Evolutionary conservation across 2,797 vertebrate genomes (phyloP).

Genomic region (Ctenopoma multispine): DNA sequence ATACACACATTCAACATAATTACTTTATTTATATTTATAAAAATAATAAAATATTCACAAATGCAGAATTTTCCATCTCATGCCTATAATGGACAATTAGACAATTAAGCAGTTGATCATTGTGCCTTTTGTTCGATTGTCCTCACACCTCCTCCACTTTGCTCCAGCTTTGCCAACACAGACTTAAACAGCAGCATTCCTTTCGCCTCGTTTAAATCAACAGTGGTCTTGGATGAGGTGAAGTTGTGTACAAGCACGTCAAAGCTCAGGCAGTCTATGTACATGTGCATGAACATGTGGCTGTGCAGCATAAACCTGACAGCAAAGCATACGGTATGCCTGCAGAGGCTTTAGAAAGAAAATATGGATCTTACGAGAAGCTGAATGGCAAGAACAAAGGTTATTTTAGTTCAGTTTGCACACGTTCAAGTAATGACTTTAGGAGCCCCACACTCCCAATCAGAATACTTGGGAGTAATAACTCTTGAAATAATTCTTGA

Average conservation of each 20-base stretch:
- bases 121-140: neutral
- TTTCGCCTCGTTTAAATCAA: constrained; percentile 63
- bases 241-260: constrained; percentile 64
- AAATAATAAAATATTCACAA: constrained; percentile 36
- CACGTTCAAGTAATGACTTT: constrained; percentile 38
- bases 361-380: neutral
- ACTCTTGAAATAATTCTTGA: neutral
- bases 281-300: constrained; percentile 34
- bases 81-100: constrained; percentile 6
- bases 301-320: constrained; percentile 48
- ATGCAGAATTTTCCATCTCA: constrained; percentile 45
- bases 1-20: constrained; percentile 41
- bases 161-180: constrained; percentile 24
- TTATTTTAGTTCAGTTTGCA: constrained; percentile 19
- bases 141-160: constrained; percentile 17
- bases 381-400: neutral
- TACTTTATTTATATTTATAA: constrained; percentile 46
- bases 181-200: constrained; percentile 73
- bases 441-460: neutral
- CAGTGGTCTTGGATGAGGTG: constrained; percentile 55
- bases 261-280: constrained; percentile 57
- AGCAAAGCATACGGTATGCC: constrained; percentile 5
- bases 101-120: constrained; percentile 15
- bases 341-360: neutral
- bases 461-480: constrained; percentile 7